phyloP scores from a whole-genome alignment of 2,797 vertebrate species.

The Meda fulgida region DNA sequence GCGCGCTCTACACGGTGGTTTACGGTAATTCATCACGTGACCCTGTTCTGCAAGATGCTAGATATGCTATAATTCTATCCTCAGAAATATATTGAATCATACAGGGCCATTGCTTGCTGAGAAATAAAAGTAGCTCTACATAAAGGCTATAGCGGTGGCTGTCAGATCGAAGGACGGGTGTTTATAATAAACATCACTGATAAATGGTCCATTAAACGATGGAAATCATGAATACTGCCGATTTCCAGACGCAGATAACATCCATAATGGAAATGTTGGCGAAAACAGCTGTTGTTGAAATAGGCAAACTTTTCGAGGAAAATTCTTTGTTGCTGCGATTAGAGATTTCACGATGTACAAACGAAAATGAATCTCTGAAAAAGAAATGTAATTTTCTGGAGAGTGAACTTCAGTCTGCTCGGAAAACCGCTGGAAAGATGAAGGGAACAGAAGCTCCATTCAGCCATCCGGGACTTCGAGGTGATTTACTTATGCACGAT shows the following conservation, averaged over 20 bases:
- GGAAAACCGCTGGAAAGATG: constrained; percentile 60
- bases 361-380: constrained; percentile 66
- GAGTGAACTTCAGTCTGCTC: constrained; percentile 76
- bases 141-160: neutral
- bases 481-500: constrained; percentile 4
- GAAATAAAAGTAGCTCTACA: neutral
- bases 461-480: neutral
- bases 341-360: constrained; percentile 71
- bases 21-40: constrained; percentile 36
- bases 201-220: neutral
- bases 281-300: constrained; percentile 77
- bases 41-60: constrained; percentile 11
- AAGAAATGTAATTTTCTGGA: constrained; percentile 77
- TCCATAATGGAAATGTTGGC: constrained; percentile 77
- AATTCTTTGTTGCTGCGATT: constrained; percentile 76
- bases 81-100: neutral
- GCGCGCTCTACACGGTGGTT: neutral
- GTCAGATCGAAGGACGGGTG: neutral
- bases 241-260: constrained; percentile 77
- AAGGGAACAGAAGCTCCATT: constrained; percentile 35
- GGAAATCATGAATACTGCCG: constrained; percentile 35
- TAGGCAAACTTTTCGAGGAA: constrained; percentile 79
- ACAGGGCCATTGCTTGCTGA: neutral
- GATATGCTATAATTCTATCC: constrained; percentile 1
- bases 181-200: neutral